These are phyloP conservation scores for Oscheius sp. DNA, from an alignment of 1,140 invertebrate species.

Conservation along the genomic window DNA sequence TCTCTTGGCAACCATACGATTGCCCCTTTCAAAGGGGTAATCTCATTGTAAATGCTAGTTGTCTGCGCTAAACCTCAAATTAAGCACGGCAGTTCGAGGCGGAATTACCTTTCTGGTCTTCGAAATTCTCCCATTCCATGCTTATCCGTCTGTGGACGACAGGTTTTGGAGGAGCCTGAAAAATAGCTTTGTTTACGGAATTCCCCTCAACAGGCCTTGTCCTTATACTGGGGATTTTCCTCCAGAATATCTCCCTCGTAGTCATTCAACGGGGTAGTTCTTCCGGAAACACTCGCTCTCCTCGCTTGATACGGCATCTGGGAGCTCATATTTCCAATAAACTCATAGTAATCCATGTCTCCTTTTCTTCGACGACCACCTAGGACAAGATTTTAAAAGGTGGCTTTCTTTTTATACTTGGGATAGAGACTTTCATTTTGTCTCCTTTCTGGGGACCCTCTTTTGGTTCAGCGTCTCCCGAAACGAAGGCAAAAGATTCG, in stretches of 20 bases:
- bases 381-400: background rate
- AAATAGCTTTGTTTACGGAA: background rate
- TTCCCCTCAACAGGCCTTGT: conserved; percentile 38
- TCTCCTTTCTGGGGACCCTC: conserved; percentile 27
- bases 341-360: conserved; percentile 49
- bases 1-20: background rate
- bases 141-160: conserved; percentile 50
- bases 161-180: conserved; percentile 46
- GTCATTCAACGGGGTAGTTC: conserved; percentile 33
- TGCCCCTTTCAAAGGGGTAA: background rate
- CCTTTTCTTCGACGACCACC: conserved; percentile 40
- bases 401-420: conserved; percentile 16
- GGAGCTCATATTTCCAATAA: conserved; percentile 42
- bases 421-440: conserved; percentile 48
- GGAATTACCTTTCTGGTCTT: conserved; percentile 37
- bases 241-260: conserved; percentile 52
- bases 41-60: too few species aligned
- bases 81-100: background rate
- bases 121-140: conserved; percentile 56
- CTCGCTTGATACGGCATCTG: conserved; percentile 31
- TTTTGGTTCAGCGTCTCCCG: conserved; percentile 27
- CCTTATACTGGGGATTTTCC: conserved; percentile 52
- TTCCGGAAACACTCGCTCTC: conserved; percentile 24
- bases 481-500: conserved; percentile 39
- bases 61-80: too few species aligned